Conservation (phyloP, 2,797 vertebrate genomes). For the Aselliscus stoliczkanus region DNA sequence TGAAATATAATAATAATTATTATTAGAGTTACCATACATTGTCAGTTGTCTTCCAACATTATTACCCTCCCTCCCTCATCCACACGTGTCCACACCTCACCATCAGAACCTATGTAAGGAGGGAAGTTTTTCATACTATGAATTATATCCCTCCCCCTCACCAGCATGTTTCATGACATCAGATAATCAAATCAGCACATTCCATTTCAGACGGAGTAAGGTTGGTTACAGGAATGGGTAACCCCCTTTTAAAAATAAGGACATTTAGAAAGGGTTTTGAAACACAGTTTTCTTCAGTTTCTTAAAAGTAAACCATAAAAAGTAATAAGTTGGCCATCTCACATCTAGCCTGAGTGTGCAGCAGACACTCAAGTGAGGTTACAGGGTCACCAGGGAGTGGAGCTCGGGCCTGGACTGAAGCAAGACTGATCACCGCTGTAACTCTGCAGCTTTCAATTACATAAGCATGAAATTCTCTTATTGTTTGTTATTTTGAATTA, state of each 20-base stretch:
- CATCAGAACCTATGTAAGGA: background rate
- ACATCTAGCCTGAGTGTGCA: background rate
- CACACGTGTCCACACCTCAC: background rate
- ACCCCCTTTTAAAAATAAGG: background rate
- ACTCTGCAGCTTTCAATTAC: background rate
- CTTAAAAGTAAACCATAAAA: background rate
- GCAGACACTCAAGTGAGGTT: background rate
- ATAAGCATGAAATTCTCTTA: background rate
- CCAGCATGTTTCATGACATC: background rate
- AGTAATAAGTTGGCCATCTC: background rate
- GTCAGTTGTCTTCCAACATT: background rate
- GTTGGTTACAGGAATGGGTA: background rate
- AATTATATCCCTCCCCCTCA: accelerated
- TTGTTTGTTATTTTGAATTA: background rate
- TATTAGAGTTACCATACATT: background rate
- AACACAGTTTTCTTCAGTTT: too few species aligned
- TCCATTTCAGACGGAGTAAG: background rate
- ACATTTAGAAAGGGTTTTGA: background rate
- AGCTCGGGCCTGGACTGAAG: background rate
- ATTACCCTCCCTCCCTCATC: background rate
- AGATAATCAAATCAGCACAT: background rate
- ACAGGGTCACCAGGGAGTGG: background rate
- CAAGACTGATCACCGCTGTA: background rate
- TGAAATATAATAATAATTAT: background rate
- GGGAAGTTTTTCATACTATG: background rate